Evolutionary conservation across 2,797 vertebrate species (phyloP).

Genomic region (Tinamus major): DNA sequence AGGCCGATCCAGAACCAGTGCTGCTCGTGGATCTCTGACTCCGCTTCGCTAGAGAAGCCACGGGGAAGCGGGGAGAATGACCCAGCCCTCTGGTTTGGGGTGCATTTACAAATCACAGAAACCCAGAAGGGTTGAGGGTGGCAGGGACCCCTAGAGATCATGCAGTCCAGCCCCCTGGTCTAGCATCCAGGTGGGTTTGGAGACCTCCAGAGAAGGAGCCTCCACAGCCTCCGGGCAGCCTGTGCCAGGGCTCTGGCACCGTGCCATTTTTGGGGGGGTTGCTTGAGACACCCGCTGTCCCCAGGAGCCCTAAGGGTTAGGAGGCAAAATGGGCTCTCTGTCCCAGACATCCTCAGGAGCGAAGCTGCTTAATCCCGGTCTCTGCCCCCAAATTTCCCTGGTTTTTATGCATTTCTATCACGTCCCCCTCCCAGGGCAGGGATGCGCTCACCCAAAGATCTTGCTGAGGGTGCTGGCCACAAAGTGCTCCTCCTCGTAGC

Average conservation of each 20-base stretch:
- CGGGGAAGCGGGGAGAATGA: not conserved
- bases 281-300: not conserved
- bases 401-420: not conserved
- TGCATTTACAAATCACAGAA: not conserved
- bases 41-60: constrained; percentile 71
- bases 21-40: constrained; percentile 92
- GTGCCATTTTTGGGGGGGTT: not conserved
- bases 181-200: too few species aligned
- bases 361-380: not conserved
- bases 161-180: too few species aligned
- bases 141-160: too few species aligned
- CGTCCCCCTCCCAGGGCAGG: too few species aligned
- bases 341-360: fast-evolving
- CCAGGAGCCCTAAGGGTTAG: not conserved
- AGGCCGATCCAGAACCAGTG: constrained; percentile 98
- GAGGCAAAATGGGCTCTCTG: not conserved
- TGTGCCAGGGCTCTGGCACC: too few species aligned
- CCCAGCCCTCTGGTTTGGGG: not conserved
- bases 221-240: too few species aligned
- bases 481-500: constrained; percentile 90
- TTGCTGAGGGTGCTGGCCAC: constrained; percentile 89
- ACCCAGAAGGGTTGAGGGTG: too few species aligned
- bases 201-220: too few species aligned
- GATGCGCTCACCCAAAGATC: constrained; percentile 88
- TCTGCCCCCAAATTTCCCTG: not conserved